Evolutionary conservation across 92 coral and sea anemone species (phyloP), one percentile per base, ranked within the genome.

Genomic region (Isaurus tuberculatus): DNA sequence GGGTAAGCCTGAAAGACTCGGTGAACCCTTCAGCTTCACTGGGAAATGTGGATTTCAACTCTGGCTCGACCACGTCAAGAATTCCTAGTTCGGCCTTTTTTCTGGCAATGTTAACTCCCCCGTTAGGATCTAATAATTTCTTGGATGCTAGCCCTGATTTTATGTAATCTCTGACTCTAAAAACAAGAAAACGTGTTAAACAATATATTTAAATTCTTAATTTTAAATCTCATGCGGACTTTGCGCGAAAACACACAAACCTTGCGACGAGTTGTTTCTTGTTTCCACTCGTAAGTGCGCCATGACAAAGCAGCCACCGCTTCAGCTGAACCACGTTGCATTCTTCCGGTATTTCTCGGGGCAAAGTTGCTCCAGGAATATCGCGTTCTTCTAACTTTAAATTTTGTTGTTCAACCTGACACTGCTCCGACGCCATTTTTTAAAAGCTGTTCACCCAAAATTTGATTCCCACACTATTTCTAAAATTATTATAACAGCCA

Each of bases 281-380:
- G 83, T 48, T 82, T 43, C 87, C 84, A 65, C 87, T 73, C 25
- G 84, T 73, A 20, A 61, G 73, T 4, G 91, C 91, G 29, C 79
- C 87, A 46, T 84, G 75, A 70, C 91, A 83, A n/a, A 64, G 31
- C 51, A 88, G 44, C 87, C 91, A 88, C 10, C 79, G 87, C 75
- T 88, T 88, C 16, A 88, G 60, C 71, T 87, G 90, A 25, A 51
- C 60, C 28, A 81, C 86, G 75, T 83, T 87, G 65, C 83, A 87
- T 81, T 80, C 74, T 71, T 80, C 86, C n/a, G 90, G n/a, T n/a
- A n/a, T n/a, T n/a, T n/a, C n/a, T n/a, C n/a, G n/a, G n/a, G n/a
- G n/a, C n/a, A n/a, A n/a, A 31, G 11, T 73, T 55, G 90, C 86
- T 36, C 90, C 77, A 36, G 90, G 86, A 30, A 87, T 80, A 72